Percentiles rank a stretch among this genome's conserved stretches.
Evolutionary conservation across 2,797 vertebrate genomes (phyloP).

Genomic region (Coilia nasus): DNA sequence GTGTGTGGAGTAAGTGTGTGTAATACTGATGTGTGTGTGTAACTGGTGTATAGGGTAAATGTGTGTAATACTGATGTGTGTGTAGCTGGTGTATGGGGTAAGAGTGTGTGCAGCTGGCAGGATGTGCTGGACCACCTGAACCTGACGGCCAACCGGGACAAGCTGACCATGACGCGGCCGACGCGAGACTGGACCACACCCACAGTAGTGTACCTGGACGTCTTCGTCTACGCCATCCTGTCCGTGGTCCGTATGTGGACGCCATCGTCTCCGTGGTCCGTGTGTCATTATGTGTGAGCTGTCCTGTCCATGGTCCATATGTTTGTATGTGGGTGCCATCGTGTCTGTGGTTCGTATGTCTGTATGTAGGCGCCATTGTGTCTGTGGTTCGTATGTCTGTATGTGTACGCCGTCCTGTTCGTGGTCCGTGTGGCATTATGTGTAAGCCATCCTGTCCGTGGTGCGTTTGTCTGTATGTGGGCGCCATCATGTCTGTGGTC

Average conservation of each 20-base stretch:
- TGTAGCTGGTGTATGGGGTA: slow-evolving; percentile 39
- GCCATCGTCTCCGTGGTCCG: neutral
- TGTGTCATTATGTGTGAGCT: neutral
- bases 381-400: neutral
- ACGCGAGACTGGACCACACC: slow-evolving; percentile 64
- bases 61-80: neutral
- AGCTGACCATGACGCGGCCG: slow-evolving; percentile 64
- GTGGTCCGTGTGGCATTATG: no score
- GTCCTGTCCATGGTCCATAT: no score
- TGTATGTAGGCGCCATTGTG: neutral
- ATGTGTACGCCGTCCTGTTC: neutral
- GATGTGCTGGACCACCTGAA: slow-evolving; percentile 72
- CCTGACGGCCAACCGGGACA: slow-evolving; percentile 55
- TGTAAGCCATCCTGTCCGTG: no score
- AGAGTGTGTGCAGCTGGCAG: slow-evolving; percentile 66
- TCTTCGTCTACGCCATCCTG: slow-evolving; percentile 35
- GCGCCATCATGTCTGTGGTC: no score
- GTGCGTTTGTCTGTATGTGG: no score
- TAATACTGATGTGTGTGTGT: no score
- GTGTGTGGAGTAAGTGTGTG: no score
- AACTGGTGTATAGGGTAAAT: no score
- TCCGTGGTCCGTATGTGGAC: neutral
- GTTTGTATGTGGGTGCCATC: no score
- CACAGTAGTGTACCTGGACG: slow-evolving; percentile 47
- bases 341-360: slow-evolving; percentile 35